These are phyloP conservation scores for Amphibalanus amphitrite DNA, from an alignment of 1,140 invertebrate genomes.

Conservation along the genomic window DNA sequence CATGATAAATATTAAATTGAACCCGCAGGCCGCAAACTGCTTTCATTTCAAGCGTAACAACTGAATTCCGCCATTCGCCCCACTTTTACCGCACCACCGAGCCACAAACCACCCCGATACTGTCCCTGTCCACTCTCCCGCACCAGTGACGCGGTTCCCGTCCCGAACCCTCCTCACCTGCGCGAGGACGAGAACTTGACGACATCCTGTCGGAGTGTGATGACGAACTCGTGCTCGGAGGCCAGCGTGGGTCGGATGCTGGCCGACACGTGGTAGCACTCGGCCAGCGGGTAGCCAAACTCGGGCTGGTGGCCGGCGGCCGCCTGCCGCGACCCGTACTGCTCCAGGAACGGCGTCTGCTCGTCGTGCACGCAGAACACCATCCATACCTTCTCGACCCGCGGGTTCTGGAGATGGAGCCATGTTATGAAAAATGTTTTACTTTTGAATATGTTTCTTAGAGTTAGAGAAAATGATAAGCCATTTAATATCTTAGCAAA, in stretches of 20 bases:
- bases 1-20: conserved; percentile 7
- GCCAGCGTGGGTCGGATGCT: conserved; percentile 47
- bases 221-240: conserved; percentile 50
- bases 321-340: conserved; percentile 49
- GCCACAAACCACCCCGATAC: too few relatives aligned
- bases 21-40: conserved; percentile 8
- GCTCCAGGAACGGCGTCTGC: conserved; percentile 49
- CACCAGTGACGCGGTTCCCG: too few relatives aligned
- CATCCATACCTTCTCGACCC: conserved; percentile 45
- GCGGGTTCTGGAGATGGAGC: background rate
- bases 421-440: too few relatives aligned
- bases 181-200: conserved; percentile 45
- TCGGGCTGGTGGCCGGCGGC: conserved; percentile 47
- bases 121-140: too few relatives aligned
- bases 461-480: too few relatives aligned
- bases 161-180: conserved; percentile 13
- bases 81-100: too few relatives aligned
- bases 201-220: conserved; percentile 47
- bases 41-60: conserved; percentile 4
- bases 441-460: too few relatives aligned
- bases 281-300: conserved; percentile 40
- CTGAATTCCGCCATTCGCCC: too few relatives aligned
- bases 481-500: too few relatives aligned
- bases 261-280: conserved; percentile 49
- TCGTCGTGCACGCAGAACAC: conserved; percentile 66